Conservation (phyloP, 2,888 invertebrate species). For the Hedya salicella region DNA sequence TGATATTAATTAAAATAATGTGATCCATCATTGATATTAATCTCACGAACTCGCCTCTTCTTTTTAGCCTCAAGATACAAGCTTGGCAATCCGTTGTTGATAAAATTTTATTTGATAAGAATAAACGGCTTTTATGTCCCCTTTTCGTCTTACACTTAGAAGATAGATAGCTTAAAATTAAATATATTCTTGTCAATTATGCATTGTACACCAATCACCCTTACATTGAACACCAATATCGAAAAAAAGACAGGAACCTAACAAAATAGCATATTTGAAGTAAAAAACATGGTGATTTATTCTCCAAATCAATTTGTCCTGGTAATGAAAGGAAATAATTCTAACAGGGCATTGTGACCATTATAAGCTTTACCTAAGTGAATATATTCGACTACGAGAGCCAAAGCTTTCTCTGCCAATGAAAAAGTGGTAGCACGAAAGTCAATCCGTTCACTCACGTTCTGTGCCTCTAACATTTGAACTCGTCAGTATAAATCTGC, state of each 20-base stretch:
- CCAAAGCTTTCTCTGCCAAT: constrained; percentile 32
- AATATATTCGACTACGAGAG: constrained; percentile 32
- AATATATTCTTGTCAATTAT: neutral
- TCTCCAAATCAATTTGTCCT: too few relatives aligned
- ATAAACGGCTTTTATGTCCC: constrained; percentile 8
- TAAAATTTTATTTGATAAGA: constrained; percentile 24
- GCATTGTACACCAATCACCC: too few relatives aligned
- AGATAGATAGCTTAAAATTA: neutral
- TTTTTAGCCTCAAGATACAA: constrained; percentile 27
- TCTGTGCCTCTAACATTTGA: constrained; percentile 43
- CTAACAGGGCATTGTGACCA: neutral
- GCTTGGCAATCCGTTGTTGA: constrained; percentile 32
- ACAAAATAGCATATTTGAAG: too few relatives aligned
- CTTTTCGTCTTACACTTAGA: neutral
- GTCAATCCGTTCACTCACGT: constrained; percentile 43
- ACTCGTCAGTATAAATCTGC: constrained; percentile 43
- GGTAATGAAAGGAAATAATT: neutral
- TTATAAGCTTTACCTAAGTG: constrained; percentile 20
- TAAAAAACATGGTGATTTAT: too few relatives aligned
- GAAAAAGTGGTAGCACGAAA: constrained; percentile 41
- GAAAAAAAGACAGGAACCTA: too few relatives aligned
- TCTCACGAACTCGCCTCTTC: constrained; percentile 36
- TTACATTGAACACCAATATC: too few relatives aligned
- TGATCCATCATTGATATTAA: constrained; percentile 42
- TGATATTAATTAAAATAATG: constrained; percentile 43